A percentile compares a stretch with the other conserved stretches of the same genome.
Conservation (phyloP, 2,113 vertebrate genomes). For the Megaptera novaeangliae region DNA sequence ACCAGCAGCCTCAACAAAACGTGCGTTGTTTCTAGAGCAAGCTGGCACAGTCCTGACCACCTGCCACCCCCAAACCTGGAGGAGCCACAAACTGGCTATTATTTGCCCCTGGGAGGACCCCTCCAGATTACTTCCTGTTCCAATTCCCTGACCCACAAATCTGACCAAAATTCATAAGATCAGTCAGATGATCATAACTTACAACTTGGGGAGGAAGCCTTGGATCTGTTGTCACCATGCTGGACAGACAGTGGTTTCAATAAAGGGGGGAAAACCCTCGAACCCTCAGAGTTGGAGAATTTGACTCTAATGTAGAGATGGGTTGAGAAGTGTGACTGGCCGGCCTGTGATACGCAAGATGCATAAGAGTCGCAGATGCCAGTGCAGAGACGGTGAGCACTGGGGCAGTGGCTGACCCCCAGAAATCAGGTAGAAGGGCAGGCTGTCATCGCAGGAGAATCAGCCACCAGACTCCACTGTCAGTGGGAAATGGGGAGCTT, state of each 20-base stretch:
- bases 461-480: neutral
- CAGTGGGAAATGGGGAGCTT: neutral
- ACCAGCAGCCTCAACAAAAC: neutral
- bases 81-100: neutral
- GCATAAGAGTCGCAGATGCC: fast-evolving
- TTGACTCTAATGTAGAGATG: neutral
- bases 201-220: neutral
- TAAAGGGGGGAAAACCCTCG: neutral
- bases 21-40: neutral
- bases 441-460: neutral
- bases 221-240: neutral
- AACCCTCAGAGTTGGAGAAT: neutral
- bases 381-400: neutral
- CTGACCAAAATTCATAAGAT: neutral
- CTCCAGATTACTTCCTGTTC: neutral
- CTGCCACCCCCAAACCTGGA: neutral
- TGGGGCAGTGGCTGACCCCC: too few relatives aligned
- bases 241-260: neutral
- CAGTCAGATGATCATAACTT: neutral
- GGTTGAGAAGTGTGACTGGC: neutral
- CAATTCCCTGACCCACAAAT: neutral
- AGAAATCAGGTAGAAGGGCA: neutral
- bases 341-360: neutral
- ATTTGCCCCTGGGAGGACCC: neutral
- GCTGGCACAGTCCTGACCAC: neutral